phyloP scores from a whole-genome alignment of 1,140 invertebrate genomes.

The Holotrichia oblita region DNA sequence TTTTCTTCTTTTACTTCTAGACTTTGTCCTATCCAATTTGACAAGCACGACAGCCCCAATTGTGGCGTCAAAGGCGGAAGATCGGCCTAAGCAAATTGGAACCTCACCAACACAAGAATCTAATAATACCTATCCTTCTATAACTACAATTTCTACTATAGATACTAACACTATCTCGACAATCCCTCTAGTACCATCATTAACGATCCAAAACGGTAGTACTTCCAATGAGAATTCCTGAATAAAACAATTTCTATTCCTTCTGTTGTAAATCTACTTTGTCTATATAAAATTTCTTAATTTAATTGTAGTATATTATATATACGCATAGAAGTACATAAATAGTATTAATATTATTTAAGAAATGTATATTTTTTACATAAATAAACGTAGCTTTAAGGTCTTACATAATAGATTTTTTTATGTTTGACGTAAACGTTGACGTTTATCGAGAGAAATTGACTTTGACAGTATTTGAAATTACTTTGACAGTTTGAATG shows the following conservation, averaged over 20 bases:
- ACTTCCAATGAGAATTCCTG: not conserved
- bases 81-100: constrained; percentile 6
- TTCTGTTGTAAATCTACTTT: not conserved
- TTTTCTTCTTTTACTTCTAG: constrained; percentile 36
- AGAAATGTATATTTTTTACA: constrained; percentile 28
- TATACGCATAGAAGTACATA: not conserved
- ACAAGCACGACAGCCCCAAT: constrained; percentile 5
- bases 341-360: constrained; percentile 28
- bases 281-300: not conserved
- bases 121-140: constrained; percentile 9
- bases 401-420: not conserved
- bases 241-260: not conserved
- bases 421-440: no score
- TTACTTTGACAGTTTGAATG: not conserved
- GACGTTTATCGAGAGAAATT: constrained; percentile 1
- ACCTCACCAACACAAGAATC: not conserved
- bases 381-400: constrained; percentile 14
- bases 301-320: not conserved
- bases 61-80: not conserved
- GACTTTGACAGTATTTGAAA: not conserved
- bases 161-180: not conserved
- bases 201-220: not conserved
- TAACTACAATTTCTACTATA: not conserved
- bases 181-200: not conserved
- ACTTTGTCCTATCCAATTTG: constrained; percentile 38